Conservation (phyloP, 2,113 vertebrate species). For the Sclerurus mexicanus region DNA sequence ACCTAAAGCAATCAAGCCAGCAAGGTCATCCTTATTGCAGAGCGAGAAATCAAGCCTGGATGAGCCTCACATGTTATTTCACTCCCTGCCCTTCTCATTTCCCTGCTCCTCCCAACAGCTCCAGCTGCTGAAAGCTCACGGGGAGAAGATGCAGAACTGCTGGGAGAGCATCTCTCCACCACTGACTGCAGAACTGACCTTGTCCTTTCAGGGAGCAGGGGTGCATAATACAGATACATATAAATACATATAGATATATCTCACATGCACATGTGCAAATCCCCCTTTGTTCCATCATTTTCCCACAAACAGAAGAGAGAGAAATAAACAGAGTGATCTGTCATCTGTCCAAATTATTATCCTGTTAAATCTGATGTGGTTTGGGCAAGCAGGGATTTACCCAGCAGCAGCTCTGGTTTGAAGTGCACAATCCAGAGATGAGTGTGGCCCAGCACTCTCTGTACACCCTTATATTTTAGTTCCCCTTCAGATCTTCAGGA, state of each 20-base stretch:
- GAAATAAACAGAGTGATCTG: background rate
- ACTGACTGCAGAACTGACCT: background rate
- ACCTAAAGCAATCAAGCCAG: background rate
- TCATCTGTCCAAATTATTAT: background rate
- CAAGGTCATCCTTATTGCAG: background rate
- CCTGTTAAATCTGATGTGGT: background rate
- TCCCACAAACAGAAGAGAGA: background rate
- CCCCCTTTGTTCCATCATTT: background rate
- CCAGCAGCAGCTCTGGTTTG: background rate
- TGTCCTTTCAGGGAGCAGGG: background rate
- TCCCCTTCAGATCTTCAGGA: background rate
- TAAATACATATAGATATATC: background rate
- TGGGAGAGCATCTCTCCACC: background rate
- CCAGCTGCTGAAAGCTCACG: background rate
- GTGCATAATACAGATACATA: background rate
- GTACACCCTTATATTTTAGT: background rate
- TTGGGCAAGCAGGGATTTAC: background rate
- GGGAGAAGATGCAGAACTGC: background rate
- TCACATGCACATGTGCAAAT: background rate
- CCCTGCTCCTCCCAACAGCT: background rate
- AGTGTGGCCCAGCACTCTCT: fast-evolving
- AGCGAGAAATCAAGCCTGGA: background rate
- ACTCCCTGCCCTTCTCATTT: background rate
- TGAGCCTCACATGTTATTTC: background rate
- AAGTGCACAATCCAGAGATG: background rate